A percentile compares a stretch with the other conserved stretches of the same genome.
Conservation (phyloP, 2,888 invertebrate species). For the Nycteola revayana region DNA sequence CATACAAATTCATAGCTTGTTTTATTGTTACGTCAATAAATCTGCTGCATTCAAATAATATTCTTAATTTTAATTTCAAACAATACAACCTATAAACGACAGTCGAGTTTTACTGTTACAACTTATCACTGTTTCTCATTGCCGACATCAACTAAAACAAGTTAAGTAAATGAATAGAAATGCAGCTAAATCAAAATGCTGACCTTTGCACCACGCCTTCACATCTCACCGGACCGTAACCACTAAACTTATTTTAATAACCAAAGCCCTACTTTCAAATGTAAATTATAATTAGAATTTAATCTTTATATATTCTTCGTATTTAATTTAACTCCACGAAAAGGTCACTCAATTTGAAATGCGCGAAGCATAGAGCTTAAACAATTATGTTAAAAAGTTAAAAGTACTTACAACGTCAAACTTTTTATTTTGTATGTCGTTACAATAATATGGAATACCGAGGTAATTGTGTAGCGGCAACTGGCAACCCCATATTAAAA, state of each 20-base stretch:
- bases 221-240: slow-evolving; percentile 3
- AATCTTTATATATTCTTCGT: slow-evolving; percentile 12
- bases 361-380: not conserved
- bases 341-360: slow-evolving; percentile 12
- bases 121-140: too few species aligned
- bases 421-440: slow-evolving; percentile 30
- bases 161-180: too few species aligned
- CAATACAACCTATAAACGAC: too few species aligned
- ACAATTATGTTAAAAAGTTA: slow-evolving; percentile 4
- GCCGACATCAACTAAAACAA: too few species aligned
- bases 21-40: too few species aligned
- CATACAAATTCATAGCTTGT: too few species aligned
- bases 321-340: slow-evolving; percentile 19
- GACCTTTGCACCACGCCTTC: too few species aligned
- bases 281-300: slow-evolving; percentile 14
- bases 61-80: too few species aligned
- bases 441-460: slow-evolving; percentile 26
- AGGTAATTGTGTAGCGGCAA: slow-evolving; percentile 55
- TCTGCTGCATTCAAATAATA: too few species aligned
- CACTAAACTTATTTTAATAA: not conserved
- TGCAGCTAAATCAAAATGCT: too few species aligned
- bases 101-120: too few species aligned
- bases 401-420: not conserved
- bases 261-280: slow-evolving; percentile 2
- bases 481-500: slow-evolving; percentile 57